phyloP scores from a whole-genome alignment of 1,140 invertebrate genomes.

The Nautilus pompilius region DNA sequence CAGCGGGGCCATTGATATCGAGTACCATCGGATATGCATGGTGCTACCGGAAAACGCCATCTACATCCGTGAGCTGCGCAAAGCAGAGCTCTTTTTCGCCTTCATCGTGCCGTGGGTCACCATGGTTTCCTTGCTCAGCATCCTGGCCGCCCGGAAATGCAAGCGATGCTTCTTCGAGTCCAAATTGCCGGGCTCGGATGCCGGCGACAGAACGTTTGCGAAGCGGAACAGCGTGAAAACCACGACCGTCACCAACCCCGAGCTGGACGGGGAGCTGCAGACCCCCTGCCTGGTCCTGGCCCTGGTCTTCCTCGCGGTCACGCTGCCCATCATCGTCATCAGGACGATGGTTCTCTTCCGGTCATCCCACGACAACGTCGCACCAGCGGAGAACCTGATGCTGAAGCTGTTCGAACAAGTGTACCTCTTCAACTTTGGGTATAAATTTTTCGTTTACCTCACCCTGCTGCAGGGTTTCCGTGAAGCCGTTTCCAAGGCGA shows the following conservation, averaged over 20 bases:
- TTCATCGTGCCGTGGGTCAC: neutral
- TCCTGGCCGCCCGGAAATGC: neutral
- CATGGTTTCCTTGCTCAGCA: neutral
- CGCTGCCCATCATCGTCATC: neutral
- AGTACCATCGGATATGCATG: neutral
- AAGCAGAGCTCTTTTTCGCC: neutral
- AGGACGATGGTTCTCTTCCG: neutral
- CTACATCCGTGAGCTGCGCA: neutral
- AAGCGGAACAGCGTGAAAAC: neutral
- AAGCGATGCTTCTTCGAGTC: neutral
- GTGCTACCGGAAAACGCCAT: neutral
- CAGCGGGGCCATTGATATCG: neutral
- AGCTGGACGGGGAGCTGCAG: neutral
- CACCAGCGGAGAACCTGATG: neutral
- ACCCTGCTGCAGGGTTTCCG: too few species aligned
- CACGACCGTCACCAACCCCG: neutral
- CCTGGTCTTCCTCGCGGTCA: neutral
- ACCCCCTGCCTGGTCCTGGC: neutral
- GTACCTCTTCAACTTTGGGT: neutral
- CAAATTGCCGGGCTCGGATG: neutral
- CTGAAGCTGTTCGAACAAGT: neutral
- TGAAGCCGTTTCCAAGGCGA: too few species aligned
- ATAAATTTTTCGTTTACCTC: neutral
- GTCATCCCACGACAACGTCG: neutral
- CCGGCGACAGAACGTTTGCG: neutral